A percentile compares a stretch with the other conserved stretches of the same genome.
Conservation (phyloP, 1,140 invertebrate genomes). For the Tyrophagus putrescentiae region DNA sequence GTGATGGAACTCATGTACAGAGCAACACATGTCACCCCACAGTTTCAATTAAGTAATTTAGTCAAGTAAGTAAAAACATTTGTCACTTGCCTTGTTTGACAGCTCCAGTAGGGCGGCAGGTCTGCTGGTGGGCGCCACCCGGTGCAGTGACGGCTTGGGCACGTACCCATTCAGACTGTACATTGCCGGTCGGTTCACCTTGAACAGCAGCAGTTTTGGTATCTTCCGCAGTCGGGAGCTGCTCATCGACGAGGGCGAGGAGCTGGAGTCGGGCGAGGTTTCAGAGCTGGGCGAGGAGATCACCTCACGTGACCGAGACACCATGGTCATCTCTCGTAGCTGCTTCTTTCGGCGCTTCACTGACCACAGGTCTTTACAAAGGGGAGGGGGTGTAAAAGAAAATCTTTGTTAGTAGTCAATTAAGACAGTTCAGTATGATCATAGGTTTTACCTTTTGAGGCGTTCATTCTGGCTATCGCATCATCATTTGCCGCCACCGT, state of each 20-base stretch:
- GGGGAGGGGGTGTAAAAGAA: too few species aligned
- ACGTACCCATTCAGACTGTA: constrained; percentile 30
- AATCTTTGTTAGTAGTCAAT: too few species aligned
- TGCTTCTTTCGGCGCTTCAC: constrained; percentile 3
- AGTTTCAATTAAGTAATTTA: too few species aligned
- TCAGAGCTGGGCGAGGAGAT: background rate
- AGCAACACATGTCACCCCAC: too few species aligned
- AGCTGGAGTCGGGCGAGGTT: background rate
- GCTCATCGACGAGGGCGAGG: background rate
- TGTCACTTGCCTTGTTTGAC: too few species aligned
- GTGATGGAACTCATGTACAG: too few species aligned
- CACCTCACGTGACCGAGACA: background rate
- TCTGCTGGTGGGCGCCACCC: constrained; percentile 21
- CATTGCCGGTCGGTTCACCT: constrained; percentile 28
- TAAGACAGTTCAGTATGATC: too few species aligned
- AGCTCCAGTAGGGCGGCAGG: background rate
- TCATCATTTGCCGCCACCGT: too few species aligned
- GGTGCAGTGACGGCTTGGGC: constrained; percentile 28
- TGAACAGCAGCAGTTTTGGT: constrained; percentile 25
- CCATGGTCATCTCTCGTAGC: background rate
- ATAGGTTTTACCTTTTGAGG: too few species aligned
- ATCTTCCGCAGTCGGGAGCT: constrained; percentile 3
- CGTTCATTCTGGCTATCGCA: too few species aligned
- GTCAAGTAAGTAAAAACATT: too few species aligned
- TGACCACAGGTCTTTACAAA: constrained; percentile 5